phyloP scores from a whole-genome alignment of 2,113 vertebrate species.

The Laticauda laticaudata region DNA sequence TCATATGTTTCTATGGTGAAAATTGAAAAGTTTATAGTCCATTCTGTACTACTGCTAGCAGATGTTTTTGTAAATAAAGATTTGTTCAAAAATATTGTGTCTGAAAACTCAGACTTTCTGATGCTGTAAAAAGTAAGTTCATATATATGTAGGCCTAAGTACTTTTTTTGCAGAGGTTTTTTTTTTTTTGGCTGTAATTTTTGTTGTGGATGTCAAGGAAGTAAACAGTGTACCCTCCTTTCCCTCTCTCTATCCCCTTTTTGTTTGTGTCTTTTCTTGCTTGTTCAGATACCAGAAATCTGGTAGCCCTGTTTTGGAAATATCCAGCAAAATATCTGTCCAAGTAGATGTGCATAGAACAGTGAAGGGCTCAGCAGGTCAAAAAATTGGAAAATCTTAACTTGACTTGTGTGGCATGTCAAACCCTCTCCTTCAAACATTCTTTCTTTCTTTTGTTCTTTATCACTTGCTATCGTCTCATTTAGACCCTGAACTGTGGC shows the following conservation, averaged over 20 bases:
- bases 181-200: neutral
- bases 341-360: constrained; percentile 35
- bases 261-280: neutral
- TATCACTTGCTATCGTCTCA: neutral
- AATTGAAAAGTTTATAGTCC: neutral
- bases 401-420: neutral
- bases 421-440: neutral
- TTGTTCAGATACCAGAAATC: neutral
- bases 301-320: neutral
- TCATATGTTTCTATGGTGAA: neutral
- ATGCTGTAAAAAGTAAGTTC: neutral
- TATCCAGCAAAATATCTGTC: constrained; percentile 41
- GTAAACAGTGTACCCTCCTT: neutral
- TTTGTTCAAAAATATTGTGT: neutral
- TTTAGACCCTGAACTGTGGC: neutral
- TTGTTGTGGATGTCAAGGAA: neutral
- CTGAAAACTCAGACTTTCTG: neutral
- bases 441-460: neutral
- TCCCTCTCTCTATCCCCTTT: neutral
- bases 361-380: neutral
- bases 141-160: neutral
- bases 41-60: neutral
- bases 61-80: neutral
- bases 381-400: neutral
- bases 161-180: neutral